These are phyloP conservation scores for Blera fallax DNA, from an alignment of 2,888 invertebrate genomes.

Conservation along the genomic window DNA sequence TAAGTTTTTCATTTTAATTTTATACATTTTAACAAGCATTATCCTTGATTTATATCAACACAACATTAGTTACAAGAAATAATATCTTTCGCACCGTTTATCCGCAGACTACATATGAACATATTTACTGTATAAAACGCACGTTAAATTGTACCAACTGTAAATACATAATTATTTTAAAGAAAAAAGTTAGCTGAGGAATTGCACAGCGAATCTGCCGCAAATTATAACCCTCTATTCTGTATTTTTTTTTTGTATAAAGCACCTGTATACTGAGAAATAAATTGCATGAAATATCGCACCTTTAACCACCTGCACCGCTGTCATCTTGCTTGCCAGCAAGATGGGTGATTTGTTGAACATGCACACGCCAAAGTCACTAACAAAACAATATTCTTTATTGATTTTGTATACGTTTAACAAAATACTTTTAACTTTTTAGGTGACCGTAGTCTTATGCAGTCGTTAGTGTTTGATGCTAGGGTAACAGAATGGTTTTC, in stretches of 20 bases:
- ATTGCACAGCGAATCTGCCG: slow-evolving; percentile 78
- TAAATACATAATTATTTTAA: slow-evolving; percentile 18
- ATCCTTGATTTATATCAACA: background rate
- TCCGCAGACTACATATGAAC: background rate
- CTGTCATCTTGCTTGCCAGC: slow-evolving; percentile 39
- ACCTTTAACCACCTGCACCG: slow-evolving; percentile 61
- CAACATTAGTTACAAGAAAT: slow-evolving; percentile 7
- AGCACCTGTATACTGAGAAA: slow-evolving; percentile 47
- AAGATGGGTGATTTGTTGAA: slow-evolving; percentile 61
- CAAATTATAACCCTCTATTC: background rate
- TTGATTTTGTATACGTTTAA: background rate
- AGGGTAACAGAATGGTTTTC: slow-evolving; percentile 94
- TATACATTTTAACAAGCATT: background rate
- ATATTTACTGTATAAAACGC: slow-evolving; percentile 29
- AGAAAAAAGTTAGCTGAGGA: slow-evolving; percentile 81
- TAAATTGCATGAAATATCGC: slow-evolving; percentile 57
- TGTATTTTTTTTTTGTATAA: slow-evolving; percentile 14
- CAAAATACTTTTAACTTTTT: slow-evolving; percentile 75
- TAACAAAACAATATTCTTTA: background rate
- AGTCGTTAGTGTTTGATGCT: slow-evolving; percentile 93
- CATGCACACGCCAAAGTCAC: slow-evolving; percentile 53
- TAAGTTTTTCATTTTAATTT: background rate
- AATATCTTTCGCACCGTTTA: slow-evolving; percentile 11
- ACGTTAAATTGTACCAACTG: slow-evolving; percentile 45
- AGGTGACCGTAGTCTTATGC: slow-evolving; percentile 93